Base-by-base conservation (phyloP, 1,140 invertebrate genomes). In the Drosophila pseudoobscura region DNA sequence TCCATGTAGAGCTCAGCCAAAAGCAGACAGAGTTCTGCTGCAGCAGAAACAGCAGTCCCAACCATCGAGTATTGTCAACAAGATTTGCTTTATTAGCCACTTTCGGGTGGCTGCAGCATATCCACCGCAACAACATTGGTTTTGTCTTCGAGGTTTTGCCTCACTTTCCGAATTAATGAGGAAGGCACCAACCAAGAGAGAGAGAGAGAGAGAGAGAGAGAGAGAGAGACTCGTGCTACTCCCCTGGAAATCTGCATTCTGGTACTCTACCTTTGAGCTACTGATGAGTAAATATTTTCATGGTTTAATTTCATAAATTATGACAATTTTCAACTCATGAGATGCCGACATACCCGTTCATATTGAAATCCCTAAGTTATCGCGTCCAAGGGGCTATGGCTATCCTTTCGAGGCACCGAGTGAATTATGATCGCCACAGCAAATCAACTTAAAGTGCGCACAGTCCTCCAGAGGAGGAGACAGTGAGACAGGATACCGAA, bases 1-100 rank as follows among this genome's bases (percentile, higher is more conserved):
- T 90, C 80, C 89, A 89, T 90, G 89, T 90, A 77, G 77, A 77
- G 84, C 63, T 75, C 73, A 84, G 77, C 75, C 78, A 75, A 90
- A 88, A 84, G 74, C 50, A 61, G 43, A 63, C 50, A 47, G 39
- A 55, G 29, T 46, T 77, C 56, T 79, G 43, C 45, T 69, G 63
- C 26, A 46, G 55, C 31, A 9, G 31, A 8, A 5, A 5, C 24
- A 5, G 58, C 52, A 41, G 66, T 59, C 63, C 78, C 80, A 70
- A 77, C 74, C 75, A 77, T 68, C 35, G 72, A 78, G 82, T 61
- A 76, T 90, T 90, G 88, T 90, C 89, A 90, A 90, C 89, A 90
- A 89, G 89, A 87, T 90, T 90, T 90, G 89, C 89, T 90, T 90
- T 90, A 90, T 90, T 90, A 90, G 89, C 84, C 84, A 90, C 89